Evolutionary conservation across 2,113 vertebrate genomes (phyloP), one percentile per base, ranked within the genome.

Genomic region (Planiliza haematocheilus): DNA sequence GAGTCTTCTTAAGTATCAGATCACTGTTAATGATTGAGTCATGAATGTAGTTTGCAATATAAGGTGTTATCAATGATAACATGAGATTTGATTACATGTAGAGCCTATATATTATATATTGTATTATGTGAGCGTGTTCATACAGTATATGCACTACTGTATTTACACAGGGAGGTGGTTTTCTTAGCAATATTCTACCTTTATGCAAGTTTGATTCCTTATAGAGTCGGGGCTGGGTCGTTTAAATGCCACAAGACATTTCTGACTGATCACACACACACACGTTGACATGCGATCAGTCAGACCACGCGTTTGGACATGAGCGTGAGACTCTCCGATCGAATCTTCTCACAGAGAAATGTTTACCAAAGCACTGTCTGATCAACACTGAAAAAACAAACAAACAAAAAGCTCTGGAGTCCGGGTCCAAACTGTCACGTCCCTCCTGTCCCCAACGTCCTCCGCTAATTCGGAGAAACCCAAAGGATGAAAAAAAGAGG

Each of bases 281-380:
- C n/a, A n/a, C n/a, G n/a, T n/a, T n/a, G n/a, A n/a, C n/a, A n/a
- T n/a, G n/a, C n/a, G n/a, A n/a, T n/a, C n/a, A n/a, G n/a, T n/a
- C n/a, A n/a, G n/a, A n/a, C 2, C 10, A 1, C 10, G 16, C 20
- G 7, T 52, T 48, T n/a, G 55, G 13, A 30, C 24, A 48, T 7
- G 18, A n/a, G n/a, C n/a, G n/a, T n/a, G n/a, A 70, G 36, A 62
- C 65, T 59, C 56, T 51, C 38, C 38, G 60, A 55, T 3, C 20
- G 43, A 57, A 49, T 49, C 16, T 42, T 18, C 45, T 55, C 36
- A 56, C 71, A 77, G 37, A 48, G 42, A 65, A 78, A 62, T 10
- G 38, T 87, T 85, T 89, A 91, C 80, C 89, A 91, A 91, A 92
- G 86, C 74, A 65, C 71, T 80, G 63, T 73, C 52, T 68, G 72